Evolutionary conservation across 2,888 invertebrate species (phyloP).

Genomic region (Sialis fuliginosa): DNA sequence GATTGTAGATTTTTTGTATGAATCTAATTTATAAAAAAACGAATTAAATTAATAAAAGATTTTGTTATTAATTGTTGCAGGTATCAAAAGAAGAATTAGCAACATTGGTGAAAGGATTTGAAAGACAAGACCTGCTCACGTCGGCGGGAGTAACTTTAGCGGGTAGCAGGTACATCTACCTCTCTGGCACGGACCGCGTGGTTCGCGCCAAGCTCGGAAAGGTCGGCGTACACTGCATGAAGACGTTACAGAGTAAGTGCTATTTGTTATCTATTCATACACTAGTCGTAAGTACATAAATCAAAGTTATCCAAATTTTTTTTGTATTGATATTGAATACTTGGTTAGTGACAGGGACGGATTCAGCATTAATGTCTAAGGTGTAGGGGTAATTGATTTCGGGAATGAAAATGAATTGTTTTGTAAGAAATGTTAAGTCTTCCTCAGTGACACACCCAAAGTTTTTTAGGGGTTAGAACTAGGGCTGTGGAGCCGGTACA

Average conservation of each 20-base stretch:
- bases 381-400: too few relatives aligned
- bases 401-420: too few relatives aligned
- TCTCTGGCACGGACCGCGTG: constrained; percentile 85
- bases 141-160: constrained; percentile 84
- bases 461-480: too few relatives aligned
- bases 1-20: neutral
- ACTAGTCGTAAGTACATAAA: too few relatives aligned
- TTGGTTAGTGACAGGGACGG: too few relatives aligned
- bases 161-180: constrained; percentile 85
- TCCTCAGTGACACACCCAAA: too few relatives aligned
- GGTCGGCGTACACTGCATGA: constrained; percentile 91
- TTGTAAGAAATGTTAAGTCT: too few relatives aligned
- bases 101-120: constrained; percentile 79
- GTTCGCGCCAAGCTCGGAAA: constrained; percentile 87
- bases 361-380: too few relatives aligned
- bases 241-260: constrained; percentile 72
- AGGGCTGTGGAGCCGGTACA: too few relatives aligned
- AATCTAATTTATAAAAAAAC: neutral
- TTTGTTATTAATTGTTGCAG: constrained; percentile 29
- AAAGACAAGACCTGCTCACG: constrained; percentile 75
- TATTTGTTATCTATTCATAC: neutral
- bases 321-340: too few relatives aligned
- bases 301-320: too few relatives aligned
- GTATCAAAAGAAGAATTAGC: constrained; percentile 83
- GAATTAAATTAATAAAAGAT: neutral